These are phyloP conservation scores for Sprattus sprattus DNA, from an alignment of 2,113 vertebrate genomes.

Conservation along the genomic window DNA sequence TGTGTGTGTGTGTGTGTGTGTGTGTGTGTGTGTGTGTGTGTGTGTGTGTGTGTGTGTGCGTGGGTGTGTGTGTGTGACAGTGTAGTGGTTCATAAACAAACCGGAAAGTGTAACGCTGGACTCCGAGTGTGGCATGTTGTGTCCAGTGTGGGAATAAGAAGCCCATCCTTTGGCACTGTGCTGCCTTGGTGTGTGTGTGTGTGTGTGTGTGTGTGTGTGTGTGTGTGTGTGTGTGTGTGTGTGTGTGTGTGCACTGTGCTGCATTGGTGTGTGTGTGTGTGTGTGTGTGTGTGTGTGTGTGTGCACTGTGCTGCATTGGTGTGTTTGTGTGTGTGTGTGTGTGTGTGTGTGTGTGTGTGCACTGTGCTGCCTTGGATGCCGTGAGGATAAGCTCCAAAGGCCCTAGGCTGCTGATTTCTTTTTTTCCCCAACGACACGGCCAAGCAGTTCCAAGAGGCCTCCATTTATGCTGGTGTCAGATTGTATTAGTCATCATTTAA, in stretches of 20 bases:
- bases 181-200: too few species aligned
- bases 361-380: too few species aligned
- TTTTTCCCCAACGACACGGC: not conserved
- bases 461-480: constrained; percentile 9
- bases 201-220: too few species aligned
- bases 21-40: too few species aligned
- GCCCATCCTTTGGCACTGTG: not conserved
- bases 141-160: not conserved
- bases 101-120: not conserved
- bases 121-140: not conserved
- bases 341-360: too few species aligned
- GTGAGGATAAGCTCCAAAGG: not conserved
- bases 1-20: not conserved
- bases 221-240: too few species aligned
- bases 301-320: not conserved
- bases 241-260: too few species aligned
- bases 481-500: not conserved
- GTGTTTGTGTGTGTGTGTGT: too few species aligned
- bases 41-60: not conserved
- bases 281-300: too few species aligned
- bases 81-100: not conserved
- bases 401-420: not conserved
- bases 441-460: constrained; percentile 6
- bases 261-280: too few species aligned
- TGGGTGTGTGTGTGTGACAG: not conserved